Conservation (phyloP, 2,113 vertebrate genomes). For the Meles meles region DNA sequence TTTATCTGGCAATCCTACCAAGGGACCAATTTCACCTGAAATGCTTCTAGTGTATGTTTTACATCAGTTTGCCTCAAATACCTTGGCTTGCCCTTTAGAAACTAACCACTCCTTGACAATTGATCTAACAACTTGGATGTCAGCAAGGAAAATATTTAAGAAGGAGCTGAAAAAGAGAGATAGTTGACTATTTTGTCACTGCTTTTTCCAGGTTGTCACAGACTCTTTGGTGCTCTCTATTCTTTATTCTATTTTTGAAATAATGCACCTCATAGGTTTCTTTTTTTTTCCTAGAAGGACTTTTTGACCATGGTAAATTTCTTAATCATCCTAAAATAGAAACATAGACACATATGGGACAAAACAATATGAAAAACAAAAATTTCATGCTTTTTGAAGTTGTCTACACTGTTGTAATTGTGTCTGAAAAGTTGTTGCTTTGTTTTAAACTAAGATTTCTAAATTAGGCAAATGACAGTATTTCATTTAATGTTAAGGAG, state of each 20-base stretch:
- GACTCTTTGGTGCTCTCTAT: background rate
- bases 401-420: background rate
- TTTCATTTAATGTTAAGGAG: background rate
- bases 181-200: background rate
- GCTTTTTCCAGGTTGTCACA: background rate
- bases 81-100: background rate
- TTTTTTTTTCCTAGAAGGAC: background rate
- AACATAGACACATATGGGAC: background rate
- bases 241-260: background rate
- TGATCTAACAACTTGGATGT: background rate
- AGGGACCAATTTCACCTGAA: background rate
- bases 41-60: background rate
- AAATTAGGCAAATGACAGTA: background rate
- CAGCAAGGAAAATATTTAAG: background rate
- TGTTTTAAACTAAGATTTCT: background rate
- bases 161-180: background rate
- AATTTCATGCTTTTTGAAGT: background rate
- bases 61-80: background rate
- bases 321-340: background rate
- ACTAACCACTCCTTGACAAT: background rate
- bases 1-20: background rate
- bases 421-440: background rate
- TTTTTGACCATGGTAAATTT: background rate
- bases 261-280: background rate
- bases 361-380: background rate